These are phyloP conservation scores for Amphiura filiformis DNA, from an alignment of 35 echinoderm and acorn worm genomes.

Conservation along the genomic window DNA sequence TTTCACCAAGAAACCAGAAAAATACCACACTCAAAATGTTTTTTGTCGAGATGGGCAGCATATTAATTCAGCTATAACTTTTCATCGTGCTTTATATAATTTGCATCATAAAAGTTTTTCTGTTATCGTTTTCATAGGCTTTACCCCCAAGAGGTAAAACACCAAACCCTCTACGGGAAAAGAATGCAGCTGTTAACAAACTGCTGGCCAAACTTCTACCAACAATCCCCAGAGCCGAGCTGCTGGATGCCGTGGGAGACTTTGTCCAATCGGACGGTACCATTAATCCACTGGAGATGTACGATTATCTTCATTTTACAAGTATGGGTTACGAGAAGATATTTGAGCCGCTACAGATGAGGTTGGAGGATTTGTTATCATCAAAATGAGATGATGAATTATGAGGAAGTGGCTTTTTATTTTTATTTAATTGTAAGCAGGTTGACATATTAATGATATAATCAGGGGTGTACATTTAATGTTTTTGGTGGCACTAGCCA, in stretches of 20 bases:
- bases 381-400: conserved; percentile 22
- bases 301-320: conserved; percentile 88
- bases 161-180: conserved; percentile 77
- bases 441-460: too few relatives aligned
- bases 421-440: too few relatives aligned
- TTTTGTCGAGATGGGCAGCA: not conserved
- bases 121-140: too few relatives aligned
- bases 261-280: conserved; percentile 69
- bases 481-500: too few relatives aligned
- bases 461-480: too few relatives aligned
- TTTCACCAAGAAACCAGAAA: too few relatives aligned
- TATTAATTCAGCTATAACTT: not conserved
- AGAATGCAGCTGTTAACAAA: conserved; percentile 63
- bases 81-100: not conserved
- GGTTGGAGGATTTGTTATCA: conserved; percentile 52
- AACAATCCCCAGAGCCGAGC: conserved; percentile 45
- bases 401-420: too few relatives aligned
- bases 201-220: conserved; percentile 40
- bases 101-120: too few relatives aligned
- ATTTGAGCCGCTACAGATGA: conserved; percentile 51
- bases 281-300: conserved; percentile 75
- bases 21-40: not conserved
- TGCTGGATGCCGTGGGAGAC: conserved; percentile 34
- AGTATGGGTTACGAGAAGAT: conserved; percentile 71
- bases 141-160: conserved; percentile 77